These are phyloP conservation scores for Tipula helvola DNA, from an alignment of 2,888 invertebrate genomes.

Conservation along the genomic window DNA sequence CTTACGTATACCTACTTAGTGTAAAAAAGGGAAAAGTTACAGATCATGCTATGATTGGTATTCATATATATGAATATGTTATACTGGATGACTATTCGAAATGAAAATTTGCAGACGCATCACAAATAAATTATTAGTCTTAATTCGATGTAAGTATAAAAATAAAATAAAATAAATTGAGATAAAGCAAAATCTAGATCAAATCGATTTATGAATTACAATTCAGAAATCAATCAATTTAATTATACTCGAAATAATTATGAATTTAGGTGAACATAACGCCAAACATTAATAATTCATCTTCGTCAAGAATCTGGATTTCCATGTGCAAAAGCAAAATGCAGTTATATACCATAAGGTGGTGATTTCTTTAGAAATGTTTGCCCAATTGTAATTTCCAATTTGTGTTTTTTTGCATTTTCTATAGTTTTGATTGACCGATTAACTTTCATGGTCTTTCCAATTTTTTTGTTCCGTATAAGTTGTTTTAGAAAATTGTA, in stretches of 20 bases:
- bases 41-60: background rate
- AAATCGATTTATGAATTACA: background rate
- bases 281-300: background rate
- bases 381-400: background rate
- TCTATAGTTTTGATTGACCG: no score
- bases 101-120: background rate
- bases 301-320: no score
- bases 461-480: background rate
- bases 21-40: background rate
- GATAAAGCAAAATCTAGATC: background rate
- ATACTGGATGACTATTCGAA: no score
- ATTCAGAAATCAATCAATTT: background rate
- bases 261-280: background rate
- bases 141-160: background rate
- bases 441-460: background rate
- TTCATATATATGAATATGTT: no score
- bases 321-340: background rate
- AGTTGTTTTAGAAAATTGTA: background rate
- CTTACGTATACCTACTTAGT: background rate
- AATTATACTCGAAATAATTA: background rate
- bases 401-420: background rate
- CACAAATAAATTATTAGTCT: background rate
- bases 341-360: background rate
- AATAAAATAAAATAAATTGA: background rate
- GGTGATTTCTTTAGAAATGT: background rate